Percentiles rank a stretch among this genome's conserved stretches.
Evolutionary conservation across 1,140 invertebrate genomes (phyloP).

Genomic region (Drosophila funebris): DNA sequence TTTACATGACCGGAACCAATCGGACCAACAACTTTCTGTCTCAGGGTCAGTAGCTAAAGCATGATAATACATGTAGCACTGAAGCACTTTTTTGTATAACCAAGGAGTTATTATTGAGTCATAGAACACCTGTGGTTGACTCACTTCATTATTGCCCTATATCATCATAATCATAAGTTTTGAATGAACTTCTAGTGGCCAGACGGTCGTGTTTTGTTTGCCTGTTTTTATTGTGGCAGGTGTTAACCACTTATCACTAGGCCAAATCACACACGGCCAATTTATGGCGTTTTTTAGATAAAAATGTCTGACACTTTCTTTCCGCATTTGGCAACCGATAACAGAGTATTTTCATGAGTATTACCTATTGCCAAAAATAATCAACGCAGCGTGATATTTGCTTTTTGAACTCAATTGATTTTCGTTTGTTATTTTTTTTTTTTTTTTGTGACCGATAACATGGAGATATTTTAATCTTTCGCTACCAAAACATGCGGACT

Average conservation of each 20-base stretch:
- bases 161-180: conserved; percentile 28
- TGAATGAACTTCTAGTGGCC: conserved; percentile 49
- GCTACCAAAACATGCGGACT: background rate
- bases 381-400: conserved; percentile 5
- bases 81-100: background rate
- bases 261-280: background rate
- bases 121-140: conserved; percentile 57
- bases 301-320: conserved; percentile 29
- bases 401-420: background rate
- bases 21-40: background rate
- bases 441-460: background rate
- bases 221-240: conserved; percentile 46
- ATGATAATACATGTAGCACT: background rate
- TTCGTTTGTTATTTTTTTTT: background rate
- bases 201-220: background rate
- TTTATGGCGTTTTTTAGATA: conserved; percentile 20
- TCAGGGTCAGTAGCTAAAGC: conserved; percentile 6
- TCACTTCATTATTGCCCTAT: conserved; percentile 33
- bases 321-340: conserved; percentile 2
- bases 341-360: background rate
- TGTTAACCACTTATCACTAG: conserved; percentile 54
- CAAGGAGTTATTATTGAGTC: conserved; percentile 10
- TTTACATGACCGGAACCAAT: conserved; percentile 5
- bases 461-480: background rate
- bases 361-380: conserved; percentile 8